Evolutionary conservation across 2,797 vertebrate species (phyloP), one percentile per base, ranked within the genome.

Genomic region (Falco rusticolus): DNA sequence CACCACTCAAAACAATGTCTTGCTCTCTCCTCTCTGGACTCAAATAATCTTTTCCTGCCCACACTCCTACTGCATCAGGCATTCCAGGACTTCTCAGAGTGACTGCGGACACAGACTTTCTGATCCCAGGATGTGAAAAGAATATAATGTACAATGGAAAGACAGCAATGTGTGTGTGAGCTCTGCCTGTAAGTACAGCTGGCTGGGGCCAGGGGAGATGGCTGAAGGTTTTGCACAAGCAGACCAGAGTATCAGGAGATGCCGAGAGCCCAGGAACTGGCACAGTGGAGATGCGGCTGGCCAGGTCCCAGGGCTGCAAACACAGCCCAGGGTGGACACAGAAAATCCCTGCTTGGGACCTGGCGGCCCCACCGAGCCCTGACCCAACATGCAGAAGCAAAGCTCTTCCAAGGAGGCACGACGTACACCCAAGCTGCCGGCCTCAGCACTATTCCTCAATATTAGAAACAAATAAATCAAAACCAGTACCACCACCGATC

Each of bases 1-100:
- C 63, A n/a, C n/a, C 54, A 33, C n/a, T 45, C 3, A 0, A 39
- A 82, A 28, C 1, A 0, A 10, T 6, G 5, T 41, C 13, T 57
- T 43, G 15, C 17, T 60, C 33, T 66, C 12, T 65, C 31, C 34
- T 11, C 22, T 65, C 53, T 3, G 4, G 20, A 71, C 33, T 19
- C 34, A 63, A 95, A 77, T 56, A 31, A 19, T 48, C 7, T 61
- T 82, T 80, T 77, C 43, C 89, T 87, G 56, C 65, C 24, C 78
- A 59, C 12, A 4, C 2, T 59, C 31, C 60, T 64, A 12, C n/a
- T n/a, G 29, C 16, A 24, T 16, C 60, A 65, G n/a, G 43, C 24
- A 48, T 57, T 54, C 19, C 53, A 48, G 16, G 43, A 26, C 28
- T 74, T 80, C 60, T 61, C 63, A 33, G 54, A 91, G 54, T 29